Evolutionary conservation across 2,888 invertebrate genomes (phyloP).

Genomic region (Tipula confusa): DNA sequence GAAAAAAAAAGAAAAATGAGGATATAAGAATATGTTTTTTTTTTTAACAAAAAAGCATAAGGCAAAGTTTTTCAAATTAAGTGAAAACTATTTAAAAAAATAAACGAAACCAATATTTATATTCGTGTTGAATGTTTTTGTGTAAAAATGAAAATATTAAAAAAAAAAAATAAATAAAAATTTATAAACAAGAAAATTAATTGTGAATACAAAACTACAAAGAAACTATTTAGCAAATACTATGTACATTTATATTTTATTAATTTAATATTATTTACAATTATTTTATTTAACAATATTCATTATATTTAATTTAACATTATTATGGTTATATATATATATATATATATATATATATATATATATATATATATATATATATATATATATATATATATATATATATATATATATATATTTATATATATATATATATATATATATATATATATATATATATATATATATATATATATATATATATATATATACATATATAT

Average conservation of each 20-base stretch:
- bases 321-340: too few species aligned
- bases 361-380: too few species aligned
- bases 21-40: not conserved
- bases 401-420: too few species aligned
- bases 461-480: too few species aligned
- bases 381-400: too few species aligned
- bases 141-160: not conserved
- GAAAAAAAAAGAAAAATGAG: not conserved
- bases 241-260: not conserved
- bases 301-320: not conserved
- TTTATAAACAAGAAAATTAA: not conserved
- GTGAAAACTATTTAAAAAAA: not conserved
- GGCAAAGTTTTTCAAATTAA: not conserved
- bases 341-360: too few species aligned
- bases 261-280: not conserved
- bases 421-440: too few species aligned
- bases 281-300: not conserved
- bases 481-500: too few species aligned
- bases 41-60: not conserved
- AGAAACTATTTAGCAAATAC: not conserved
- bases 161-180: not conserved
- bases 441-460: too few species aligned
- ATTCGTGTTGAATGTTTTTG: constrained; percentile 20
- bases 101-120: not conserved
- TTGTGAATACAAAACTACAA: not conserved